Base-by-base conservation (phyloP, 1,140 invertebrate species). In the Drosophila rufa region DNA sequence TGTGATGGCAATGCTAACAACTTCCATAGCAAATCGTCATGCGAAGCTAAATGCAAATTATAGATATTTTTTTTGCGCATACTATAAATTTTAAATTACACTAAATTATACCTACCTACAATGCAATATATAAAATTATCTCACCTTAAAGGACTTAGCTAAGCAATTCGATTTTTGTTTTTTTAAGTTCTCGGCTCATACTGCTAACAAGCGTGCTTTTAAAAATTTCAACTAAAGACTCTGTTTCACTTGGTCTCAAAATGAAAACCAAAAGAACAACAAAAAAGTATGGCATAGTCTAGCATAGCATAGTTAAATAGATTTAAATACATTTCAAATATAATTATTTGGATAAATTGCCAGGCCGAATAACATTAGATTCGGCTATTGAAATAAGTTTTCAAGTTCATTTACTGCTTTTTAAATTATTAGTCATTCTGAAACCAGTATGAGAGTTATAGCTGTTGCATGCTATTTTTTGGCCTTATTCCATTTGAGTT, bases 261-360 rank as follows among this genome's bases (percentile, higher is more conserved):
- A 17, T 11, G 38, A 47, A 59, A 48, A 42, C 14, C 50, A 12
- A 46, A 38, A 45, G 38, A 30, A 38, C 17, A 42, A 58, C 43
- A 58, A 60, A 66, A 25, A 67, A 40, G n/a, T 50, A 42, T 75
- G 64, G 75, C 66, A 79, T 77, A 77, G 53, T 84, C 78, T 79
- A 25, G 22, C 22, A 25, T 25, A 25, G 22, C 22, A 25, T 25
- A 25, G 22, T 25, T 25, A 25, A 25, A 25, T 25, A 25, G 22
- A 3, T n/a, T n/a, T n/a, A n/a, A n/a, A n/a, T n/a, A n/a, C 27
- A 17, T 58, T 27, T 6, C 2, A 45, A 3, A 15, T 12, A 17
- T 45, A 30, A 19, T 14, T 7, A 19, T 19, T 1, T 19, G 9
- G 3, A 19, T 14, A 6, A 33, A n/a, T 30, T 6, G 4, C 48